These are phyloP conservation scores for Pseudococcus longispinus DNA, from an alignment of 2,888 invertebrate species.

Conservation along the genomic window DNA sequence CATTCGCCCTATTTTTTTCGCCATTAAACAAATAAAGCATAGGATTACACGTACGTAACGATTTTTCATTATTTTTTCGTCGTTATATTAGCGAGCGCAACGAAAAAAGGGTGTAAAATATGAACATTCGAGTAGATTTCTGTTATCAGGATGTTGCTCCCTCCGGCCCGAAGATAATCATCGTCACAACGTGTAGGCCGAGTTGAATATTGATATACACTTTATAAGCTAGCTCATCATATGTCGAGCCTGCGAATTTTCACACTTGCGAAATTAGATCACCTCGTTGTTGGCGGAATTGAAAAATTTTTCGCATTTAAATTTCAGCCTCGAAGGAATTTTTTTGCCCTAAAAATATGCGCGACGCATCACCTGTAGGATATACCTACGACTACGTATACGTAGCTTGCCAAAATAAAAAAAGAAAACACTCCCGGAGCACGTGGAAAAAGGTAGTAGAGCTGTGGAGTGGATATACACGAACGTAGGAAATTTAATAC, in stretches of 20 bases:
- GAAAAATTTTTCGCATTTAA: neutral
- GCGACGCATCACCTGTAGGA: conserved; percentile 9
- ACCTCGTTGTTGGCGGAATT: neutral
- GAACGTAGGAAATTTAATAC: conserved; percentile 31
- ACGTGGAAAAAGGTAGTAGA: conserved; percentile 17
- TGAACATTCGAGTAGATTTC: neutral
- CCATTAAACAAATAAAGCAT: neutral
- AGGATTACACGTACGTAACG: neutral
- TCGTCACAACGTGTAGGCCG: neutral
- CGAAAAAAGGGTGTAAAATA: neutral
- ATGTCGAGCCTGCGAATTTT: neutral
- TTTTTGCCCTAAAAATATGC: neutral
- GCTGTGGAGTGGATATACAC: neutral
- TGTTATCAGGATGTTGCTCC: no score
- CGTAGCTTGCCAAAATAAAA: neutral
- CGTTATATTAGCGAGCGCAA: neutral
- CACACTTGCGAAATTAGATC: neutral
- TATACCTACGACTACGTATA: neutral
- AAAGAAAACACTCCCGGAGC: neutral
- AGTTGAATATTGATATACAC: neutral
- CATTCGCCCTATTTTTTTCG: neutral
- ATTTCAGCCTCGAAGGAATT: neutral
- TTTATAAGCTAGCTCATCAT: neutral
- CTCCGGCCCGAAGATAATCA: neutral
- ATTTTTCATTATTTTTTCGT: neutral